phyloP scores from a whole-genome alignment of 2,797 vertebrate species.

The Falco rusticolus region DNA sequence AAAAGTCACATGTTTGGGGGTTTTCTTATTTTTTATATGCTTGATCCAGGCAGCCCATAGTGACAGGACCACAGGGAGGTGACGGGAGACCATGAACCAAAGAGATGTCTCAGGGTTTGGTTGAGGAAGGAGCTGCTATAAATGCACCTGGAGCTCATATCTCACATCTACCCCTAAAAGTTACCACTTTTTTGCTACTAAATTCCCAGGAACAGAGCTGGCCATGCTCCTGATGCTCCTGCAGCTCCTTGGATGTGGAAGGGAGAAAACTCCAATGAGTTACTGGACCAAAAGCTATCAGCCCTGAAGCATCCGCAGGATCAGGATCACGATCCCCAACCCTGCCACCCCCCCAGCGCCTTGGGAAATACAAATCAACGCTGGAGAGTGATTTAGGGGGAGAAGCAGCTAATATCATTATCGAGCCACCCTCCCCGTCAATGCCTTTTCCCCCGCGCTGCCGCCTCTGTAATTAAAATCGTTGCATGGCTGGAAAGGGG shows the following conservation, averaged over 20 bases:
- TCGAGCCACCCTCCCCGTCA: not conserved
- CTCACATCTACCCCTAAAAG: not conserved
- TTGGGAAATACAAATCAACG: not conserved
- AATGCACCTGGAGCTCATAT: not conserved
- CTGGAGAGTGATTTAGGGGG: not conserved
- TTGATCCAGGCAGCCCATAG: not conserved
- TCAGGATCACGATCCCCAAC: rapidly evolving
- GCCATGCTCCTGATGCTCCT: rapidly evolving
- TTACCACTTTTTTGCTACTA: not conserved
- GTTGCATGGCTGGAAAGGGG: not conserved
- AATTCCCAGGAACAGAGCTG: not conserved
- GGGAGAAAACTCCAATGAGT: not conserved
- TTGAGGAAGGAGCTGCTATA: not conserved
- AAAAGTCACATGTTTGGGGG: not conserved
- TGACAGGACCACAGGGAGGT: rapidly evolving
- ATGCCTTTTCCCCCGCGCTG: not conserved
- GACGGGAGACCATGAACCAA: not conserved
- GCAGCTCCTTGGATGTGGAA: rapidly evolving
- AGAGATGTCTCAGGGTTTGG: not conserved
- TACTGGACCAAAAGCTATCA: not conserved
- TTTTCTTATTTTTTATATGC: not conserved
- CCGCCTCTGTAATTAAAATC: not conserved
- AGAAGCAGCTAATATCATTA: not conserved
- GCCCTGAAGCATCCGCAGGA: rapidly evolving
- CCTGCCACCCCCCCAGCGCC: not conserved